These are phyloP conservation scores for Bostrychus sinensis DNA, from an alignment of 2,113 vertebrate species.

Conservation along the genomic window DNA sequence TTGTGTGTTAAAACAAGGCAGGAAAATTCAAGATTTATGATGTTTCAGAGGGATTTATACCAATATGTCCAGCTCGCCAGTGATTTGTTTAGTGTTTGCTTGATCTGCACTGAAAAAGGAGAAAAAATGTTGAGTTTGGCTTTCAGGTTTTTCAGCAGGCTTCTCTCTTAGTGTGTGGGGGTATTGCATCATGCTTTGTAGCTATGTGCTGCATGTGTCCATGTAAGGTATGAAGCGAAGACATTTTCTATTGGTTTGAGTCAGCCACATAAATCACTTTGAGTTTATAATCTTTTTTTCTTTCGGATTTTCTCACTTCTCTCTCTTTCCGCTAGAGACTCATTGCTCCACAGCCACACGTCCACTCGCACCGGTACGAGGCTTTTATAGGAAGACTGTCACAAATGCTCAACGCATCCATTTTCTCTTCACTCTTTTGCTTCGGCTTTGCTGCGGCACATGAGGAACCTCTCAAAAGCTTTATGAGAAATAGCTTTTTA, in stretches of 20 bases:
- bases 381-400: slow-evolving; percentile 59
- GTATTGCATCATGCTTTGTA: slow-evolving; percentile 60
- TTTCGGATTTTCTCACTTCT: slow-evolving; percentile 27
- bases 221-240: slow-evolving; percentile 73
- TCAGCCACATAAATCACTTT: slow-evolving; percentile 69
- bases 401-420: slow-evolving; percentile 51
- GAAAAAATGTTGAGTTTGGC: slow-evolving; percentile 41
- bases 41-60: slow-evolving; percentile 61
- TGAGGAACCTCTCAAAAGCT: slow-evolving; percentile 67
- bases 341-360: slow-evolving; percentile 51
- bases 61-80: slow-evolving; percentile 44
- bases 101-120: slow-evolving; percentile 39
- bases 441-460: slow-evolving; percentile 48
- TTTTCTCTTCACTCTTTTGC: slow-evolving; percentile 52
- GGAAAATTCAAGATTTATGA: slow-evolving; percentile 63
- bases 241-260: slow-evolving; percentile 51
- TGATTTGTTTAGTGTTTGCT: slow-evolving; percentile 35
- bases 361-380: slow-evolving; percentile 22
- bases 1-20: slow-evolving; percentile 61
- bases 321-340: slow-evolving; percentile 40
- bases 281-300: slow-evolving; percentile 36
- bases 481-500: slow-evolving; percentile 73
- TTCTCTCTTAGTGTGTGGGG: slow-evolving; percentile 24
- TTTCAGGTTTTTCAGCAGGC: slow-evolving; percentile 60
- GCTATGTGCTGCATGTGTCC: slow-evolving; percentile 64